Percentiles rank a stretch among this genome's conserved stretches.
Evolutionary conservation across 2,797 vertebrate species (phyloP).

Genomic region (Alauda arvensis): DNA sequence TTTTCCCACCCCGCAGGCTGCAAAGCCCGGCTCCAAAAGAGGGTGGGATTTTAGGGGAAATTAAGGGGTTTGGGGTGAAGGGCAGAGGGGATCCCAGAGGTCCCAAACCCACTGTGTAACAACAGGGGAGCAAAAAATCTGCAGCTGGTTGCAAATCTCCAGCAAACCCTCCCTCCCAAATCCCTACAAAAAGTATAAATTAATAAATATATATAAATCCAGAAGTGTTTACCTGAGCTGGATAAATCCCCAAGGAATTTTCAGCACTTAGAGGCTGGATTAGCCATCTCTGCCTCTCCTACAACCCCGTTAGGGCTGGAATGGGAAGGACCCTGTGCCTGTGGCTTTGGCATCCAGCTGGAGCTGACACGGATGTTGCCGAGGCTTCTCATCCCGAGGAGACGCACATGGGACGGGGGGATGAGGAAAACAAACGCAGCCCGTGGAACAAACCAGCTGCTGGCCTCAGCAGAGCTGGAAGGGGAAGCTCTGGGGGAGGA

Average conservation of each 20-base stretch:
- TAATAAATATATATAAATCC: background rate
- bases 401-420: background rate
- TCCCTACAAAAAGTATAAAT: background rate
- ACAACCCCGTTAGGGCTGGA: background rate
- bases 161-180: background rate
- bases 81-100: accelerated
- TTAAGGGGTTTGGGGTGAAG: background rate
- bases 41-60: background rate
- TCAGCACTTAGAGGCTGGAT: background rate
- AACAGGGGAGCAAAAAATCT: background rate
- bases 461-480: background rate
- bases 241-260: background rate
- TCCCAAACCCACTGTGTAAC: background rate
- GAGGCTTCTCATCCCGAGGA: background rate
- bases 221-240: constrained; percentile 6
- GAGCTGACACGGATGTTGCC: background rate
- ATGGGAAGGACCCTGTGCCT: accelerated
- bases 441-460: background rate
- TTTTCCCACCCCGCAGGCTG: background rate
- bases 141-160: background rate
- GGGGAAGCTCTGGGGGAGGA: constrained; percentile 16
- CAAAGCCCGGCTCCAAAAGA: background rate
- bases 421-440: background rate
- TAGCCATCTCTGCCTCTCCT: background rate
- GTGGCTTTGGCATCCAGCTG: background rate